Evolutionary conservation across 2,797 vertebrate species (phyloP), one percentile per base, ranked within the genome.

Genomic region (Acanthornis magna): DNA sequence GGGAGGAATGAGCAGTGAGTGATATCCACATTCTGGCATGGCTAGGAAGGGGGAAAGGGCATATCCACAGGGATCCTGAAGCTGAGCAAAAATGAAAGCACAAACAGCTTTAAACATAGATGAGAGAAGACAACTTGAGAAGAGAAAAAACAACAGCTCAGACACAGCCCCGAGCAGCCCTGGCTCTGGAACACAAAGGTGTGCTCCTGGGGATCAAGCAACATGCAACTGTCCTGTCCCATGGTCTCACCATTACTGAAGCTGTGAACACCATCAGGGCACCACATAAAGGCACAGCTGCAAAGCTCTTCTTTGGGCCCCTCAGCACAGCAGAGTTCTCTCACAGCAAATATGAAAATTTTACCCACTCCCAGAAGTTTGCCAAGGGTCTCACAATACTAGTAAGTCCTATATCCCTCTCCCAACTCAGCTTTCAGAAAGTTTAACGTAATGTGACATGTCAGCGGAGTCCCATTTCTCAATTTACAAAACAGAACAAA

Each of bases 261-360:
- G 16, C 61, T 45, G 57, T 7, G 40, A 66, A 4, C 57, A 36
- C 16, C 36, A 26, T 6, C 53, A n/a, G 6, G 27, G 16, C 48
- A 53, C 36, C 58, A 25, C 30, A 17, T 9, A 3, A 48, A 23
- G 40, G 7, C 66, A 26, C 1, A 0, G 38, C 4, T 34, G 55
- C 30, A 76, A 36, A 83, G 62, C 43, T 36, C 21, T 19, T 29
- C 40, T 43, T 16, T 13, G 57, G 25, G n/a, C 9, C 48, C 30
- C 53, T 45, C 4, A 0, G 16, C 50, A 32, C 1, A 45, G 16
- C 26, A 53, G 9, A 45, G n/a, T 1, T 78, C 42, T 67, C 42
- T 34, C 74, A 42, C 4, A 5, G 23, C 1, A 0, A 78, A 30
- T 4, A 57, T 2, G 1, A 50, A 63, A 26, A 60, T 27, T 43